A percentile compares a stretch with the other conserved stretches of the same genome.
Conservation (phyloP, 35 echinoderm and acorn worm species). For the Apostichopus californicus region DNA sequence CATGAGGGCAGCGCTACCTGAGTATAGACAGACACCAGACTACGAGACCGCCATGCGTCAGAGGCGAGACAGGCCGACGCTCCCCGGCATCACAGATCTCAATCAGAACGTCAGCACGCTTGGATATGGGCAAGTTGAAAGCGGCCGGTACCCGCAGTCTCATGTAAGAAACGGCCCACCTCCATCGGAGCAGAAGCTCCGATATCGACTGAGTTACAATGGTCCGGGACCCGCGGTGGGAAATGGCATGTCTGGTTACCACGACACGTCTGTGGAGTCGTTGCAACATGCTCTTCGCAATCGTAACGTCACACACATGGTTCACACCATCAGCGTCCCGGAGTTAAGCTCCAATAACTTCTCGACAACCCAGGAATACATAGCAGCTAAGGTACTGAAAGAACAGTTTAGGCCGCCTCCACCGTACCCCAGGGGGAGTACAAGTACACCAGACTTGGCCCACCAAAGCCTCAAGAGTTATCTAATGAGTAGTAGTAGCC, state of each 20-base stretch:
- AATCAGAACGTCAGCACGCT: slow-evolving; percentile 83
- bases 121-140: slow-evolving; percentile 66
- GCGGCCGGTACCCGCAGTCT: slow-evolving; percentile 56
- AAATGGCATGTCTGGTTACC: neutral
- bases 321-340: slow-evolving; percentile 90
- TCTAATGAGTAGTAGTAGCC: slow-evolving; percentile 94
- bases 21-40: slow-evolving; percentile 80
- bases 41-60: slow-evolving; percentile 84
- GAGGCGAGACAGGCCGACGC: slow-evolving; percentile 52
- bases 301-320: slow-evolving; percentile 65
- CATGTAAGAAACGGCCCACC: slow-evolving; percentile 54
- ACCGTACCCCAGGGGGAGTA: slow-evolving; percentile 90
- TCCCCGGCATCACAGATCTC: slow-evolving; percentile 65
- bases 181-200: slow-evolving; percentile 54
- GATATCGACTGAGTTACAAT: slow-evolving; percentile 80
- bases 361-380: slow-evolving; percentile 90
- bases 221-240: slow-evolving; percentile 71
- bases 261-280: slow-evolving; percentile 77
- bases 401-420: slow-evolving; percentile 93
- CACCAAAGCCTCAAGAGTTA: slow-evolving; percentile 74
- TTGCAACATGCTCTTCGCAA: slow-evolving; percentile 69
- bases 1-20: slow-evolving; percentile 65
- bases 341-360: slow-evolving; percentile 83
- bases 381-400: slow-evolving; percentile 89
- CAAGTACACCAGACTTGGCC: slow-evolving; percentile 93